Evolutionary conservation across 1,140 invertebrate species (phyloP), one percentile per base, ranked within the genome.

Genomic region (Lerema accius): DNA sequence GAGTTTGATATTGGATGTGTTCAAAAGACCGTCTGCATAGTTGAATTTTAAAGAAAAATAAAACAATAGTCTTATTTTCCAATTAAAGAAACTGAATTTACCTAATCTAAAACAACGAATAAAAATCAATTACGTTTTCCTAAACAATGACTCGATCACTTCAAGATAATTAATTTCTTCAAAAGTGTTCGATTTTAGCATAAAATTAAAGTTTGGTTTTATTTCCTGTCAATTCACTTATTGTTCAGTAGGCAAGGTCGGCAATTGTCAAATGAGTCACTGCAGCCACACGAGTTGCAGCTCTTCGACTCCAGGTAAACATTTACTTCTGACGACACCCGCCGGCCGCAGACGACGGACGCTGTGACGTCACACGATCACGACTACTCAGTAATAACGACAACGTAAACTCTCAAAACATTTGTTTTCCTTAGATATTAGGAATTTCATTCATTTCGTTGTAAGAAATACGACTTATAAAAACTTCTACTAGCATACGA

Each of bases 201-300:
- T 26, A 11, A 37, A 37, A 28, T 48, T 26, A 11, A 48, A 28
- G 13, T 26, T 46, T 1, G n/a, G 26, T 50, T 7, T 40, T 40
- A 11, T 40, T 40, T 53, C 50, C 50, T 53, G 35, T 53, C 50
- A 53, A 23, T 40, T 23, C 37, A 53, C 19, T 53, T 19, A 37
- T 40, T 53, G 35, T 53, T 40, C 50, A 40, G 26, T 14, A 53
- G 49, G 51, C 51, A 55, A 55, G 51, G 51, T 26, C 39, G 37
- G 3, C 51, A 43, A 45, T 56, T 56, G 53, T 32, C 39, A 16
- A 56, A 32, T 56, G 53, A 56, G 19, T 56, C n/a, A n/a, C n/a
- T n/a, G n/a, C n/a, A n/a, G n/a, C n/a, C 53, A 56, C 39, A 56
- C 53, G 16, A 32, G 23, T 45, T 43, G 39, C 16, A 32, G 40